Percentiles rank a stretch among this genome's conserved stretches.
Conservation (phyloP, 2,113 vertebrate species). For the Dolichallabes microphthalmus region DNA sequence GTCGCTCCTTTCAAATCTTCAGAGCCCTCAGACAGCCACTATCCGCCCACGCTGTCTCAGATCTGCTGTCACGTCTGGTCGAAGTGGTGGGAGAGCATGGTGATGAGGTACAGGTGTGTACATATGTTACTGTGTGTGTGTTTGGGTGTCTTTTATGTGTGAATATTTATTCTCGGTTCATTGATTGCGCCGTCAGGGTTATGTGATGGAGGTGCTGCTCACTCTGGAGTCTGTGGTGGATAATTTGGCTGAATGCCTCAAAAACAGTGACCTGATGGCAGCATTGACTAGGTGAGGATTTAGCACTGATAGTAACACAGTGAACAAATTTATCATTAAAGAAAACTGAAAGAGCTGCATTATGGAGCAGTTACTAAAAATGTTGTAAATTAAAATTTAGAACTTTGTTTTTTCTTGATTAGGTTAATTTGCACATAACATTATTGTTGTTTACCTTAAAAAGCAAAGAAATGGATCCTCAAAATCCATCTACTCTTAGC, state of each 20-base stretch:
- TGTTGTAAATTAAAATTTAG: background rate
- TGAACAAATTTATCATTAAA: background rate
- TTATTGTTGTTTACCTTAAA: background rate
- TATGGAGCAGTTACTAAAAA: background rate
- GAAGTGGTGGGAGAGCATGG: constrained; percentile 97
- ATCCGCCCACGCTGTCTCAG: constrained; percentile 89
- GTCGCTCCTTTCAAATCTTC: constrained; percentile 97
- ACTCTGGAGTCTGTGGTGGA: constrained; percentile 96
- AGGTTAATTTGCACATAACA: background rate
- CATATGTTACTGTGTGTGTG: background rate
- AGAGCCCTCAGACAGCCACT: constrained; percentile 92
- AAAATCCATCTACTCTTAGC: background rate
- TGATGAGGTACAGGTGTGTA: constrained; percentile 92
- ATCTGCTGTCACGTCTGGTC: constrained; percentile 91
- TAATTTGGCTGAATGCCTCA: constrained; percentile 93
- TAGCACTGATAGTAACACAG: background rate
- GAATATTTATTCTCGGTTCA: background rate
- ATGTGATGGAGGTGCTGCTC: constrained; percentile 95
- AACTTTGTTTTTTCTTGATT: background rate
- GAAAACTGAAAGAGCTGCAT: background rate
- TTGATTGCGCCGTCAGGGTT: constrained; percentile 75
- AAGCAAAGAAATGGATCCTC: background rate
- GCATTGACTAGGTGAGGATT: constrained; percentile 84
- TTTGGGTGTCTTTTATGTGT: background rate
- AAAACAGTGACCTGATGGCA: constrained; percentile 92